Evolutionary conservation across 2,797 vertebrate genomes (phyloP).

Genomic region (Sebastes hopkinsi): DNA sequence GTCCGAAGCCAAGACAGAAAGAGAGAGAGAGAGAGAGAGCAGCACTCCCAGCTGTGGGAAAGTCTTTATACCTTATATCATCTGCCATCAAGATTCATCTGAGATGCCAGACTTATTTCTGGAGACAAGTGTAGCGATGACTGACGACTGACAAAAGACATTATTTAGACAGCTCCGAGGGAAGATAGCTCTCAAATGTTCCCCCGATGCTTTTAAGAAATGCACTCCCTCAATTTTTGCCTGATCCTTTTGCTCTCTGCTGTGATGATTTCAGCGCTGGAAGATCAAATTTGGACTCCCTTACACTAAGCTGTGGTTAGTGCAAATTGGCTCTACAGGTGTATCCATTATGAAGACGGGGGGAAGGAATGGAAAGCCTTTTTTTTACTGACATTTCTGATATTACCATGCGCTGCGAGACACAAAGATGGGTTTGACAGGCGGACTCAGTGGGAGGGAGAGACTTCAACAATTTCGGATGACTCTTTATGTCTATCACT

Average conservation of each 20-base stretch:
- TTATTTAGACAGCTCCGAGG: slow-evolving; percentile 42
- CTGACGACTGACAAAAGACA: slow-evolving; percentile 27
- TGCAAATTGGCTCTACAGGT: slow-evolving; percentile 56
- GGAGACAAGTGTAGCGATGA: slow-evolving; percentile 20
- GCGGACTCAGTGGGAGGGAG: slow-evolving; percentile 54
- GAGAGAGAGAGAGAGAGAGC: neutral
- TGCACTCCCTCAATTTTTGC: slow-evolving; percentile 24
- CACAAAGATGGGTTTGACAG: slow-evolving; percentile 48
- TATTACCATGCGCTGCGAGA: slow-evolving; percentile 57
- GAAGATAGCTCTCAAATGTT: slow-evolving; percentile 37
- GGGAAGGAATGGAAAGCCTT: slow-evolving; percentile 29
- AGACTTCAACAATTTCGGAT: slow-evolving; percentile 73
- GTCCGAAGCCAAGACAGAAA: neutral
- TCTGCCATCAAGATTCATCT: slow-evolving; percentile 30
- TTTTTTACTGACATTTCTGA: slow-evolving; percentile 50
- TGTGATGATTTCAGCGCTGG: slow-evolving; percentile 41
- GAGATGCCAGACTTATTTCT: slow-evolving; percentile 26
- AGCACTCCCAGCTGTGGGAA: slow-evolving; percentile 6
- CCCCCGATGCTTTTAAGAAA: slow-evolving; percentile 43
- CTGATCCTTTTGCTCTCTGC: slow-evolving; percentile 27
- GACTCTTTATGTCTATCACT: slow-evolving; percentile 79
- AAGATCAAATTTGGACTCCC: slow-evolving; percentile 51
- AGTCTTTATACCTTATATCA: slow-evolving; percentile 12
- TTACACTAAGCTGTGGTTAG: slow-evolving; percentile 34
- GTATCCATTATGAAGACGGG: slow-evolving; percentile 43